phyloP scores from a whole-genome alignment of 2,888 invertebrate species.

The Scaptomyza reducta region DNA sequence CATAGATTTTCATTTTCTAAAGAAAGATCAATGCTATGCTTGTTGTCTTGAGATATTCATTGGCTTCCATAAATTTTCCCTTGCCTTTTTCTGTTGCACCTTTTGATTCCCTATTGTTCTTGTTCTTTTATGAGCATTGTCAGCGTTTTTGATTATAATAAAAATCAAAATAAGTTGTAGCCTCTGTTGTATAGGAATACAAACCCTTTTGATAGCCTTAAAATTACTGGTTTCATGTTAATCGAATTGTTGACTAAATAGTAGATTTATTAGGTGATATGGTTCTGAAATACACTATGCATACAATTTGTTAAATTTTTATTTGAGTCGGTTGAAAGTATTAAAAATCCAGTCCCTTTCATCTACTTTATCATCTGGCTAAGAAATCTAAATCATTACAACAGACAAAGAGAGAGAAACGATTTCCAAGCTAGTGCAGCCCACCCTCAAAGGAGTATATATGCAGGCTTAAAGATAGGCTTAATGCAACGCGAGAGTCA shows the following conservation, averaged over 20 bases:
- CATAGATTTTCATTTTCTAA: constrained; percentile 75
- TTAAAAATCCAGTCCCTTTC: too few relatives aligned
- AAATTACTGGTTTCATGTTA: too few relatives aligned
- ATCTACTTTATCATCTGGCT: constrained; percentile 5
- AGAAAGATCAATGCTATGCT: constrained; percentile 76
- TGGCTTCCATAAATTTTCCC: constrained; percentile 62
- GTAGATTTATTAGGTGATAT: too few relatives aligned
- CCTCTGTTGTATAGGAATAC: constrained; percentile 3
- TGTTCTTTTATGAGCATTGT: constrained; percentile 49
- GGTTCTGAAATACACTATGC: too few relatives aligned
- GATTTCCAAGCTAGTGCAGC: constrained; percentile 46
- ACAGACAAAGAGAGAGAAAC: constrained; percentile 41
- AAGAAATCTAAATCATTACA: constrained; percentile 13
- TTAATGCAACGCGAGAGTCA: constrained; percentile 42
- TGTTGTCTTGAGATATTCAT: constrained; percentile 38
- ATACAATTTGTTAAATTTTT: too few relatives aligned
- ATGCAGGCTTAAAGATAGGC: constrained; percentile 60
- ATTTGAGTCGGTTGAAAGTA: too few relatives aligned
- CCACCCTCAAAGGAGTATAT: constrained; percentile 59
- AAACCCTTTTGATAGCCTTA: too few relatives aligned
- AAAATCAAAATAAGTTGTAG: constrained; percentile 80
- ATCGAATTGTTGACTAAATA: too few relatives aligned
- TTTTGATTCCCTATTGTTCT: constrained; percentile 47
- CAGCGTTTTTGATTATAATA: constrained; percentile 63
- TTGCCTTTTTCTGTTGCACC: constrained; percentile 60